A percentile compares a stretch with the other conserved stretches of the same genome.
phyloP scores from a whole-genome alignment of 2,888 invertebrate genomes.

The Uloborus plumipes region DNA sequence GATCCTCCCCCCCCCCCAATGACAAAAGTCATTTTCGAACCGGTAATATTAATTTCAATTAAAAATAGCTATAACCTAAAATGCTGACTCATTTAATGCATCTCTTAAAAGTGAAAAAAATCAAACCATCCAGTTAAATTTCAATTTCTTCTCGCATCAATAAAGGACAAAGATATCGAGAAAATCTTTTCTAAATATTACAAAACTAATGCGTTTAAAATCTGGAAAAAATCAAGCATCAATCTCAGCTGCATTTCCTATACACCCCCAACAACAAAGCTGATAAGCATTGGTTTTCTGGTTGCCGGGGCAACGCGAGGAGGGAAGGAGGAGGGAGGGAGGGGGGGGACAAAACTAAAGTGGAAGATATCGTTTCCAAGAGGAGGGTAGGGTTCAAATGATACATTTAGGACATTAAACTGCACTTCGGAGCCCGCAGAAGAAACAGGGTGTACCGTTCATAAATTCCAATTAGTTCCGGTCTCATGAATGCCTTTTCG shows the following conservation, averaged over 20 bases:
- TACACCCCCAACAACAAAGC: not conserved
- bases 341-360: not conserved
- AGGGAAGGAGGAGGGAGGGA: not conserved
- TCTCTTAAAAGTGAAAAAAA: no score
- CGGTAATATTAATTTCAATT: no score
- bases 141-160: no score
- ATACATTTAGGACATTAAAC: conserved; percentile 31
- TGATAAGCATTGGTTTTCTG: not conserved
- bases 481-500: conserved; percentile 27
- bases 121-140: no score
- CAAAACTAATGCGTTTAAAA: not conserved
- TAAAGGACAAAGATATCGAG: no score
- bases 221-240: not conserved
- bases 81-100: no score
- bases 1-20: no score
- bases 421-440: conserved; percentile 21
- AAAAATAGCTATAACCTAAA: no score
- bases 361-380: not conserved
- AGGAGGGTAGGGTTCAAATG: conserved; percentile 9
- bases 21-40: no score
- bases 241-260: not conserved
- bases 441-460: conserved; percentile 17
- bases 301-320: not conserved
- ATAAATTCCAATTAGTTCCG: conserved; percentile 55
- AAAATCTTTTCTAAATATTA: no score